Base-by-base conservation (phyloP, 2,113 vertebrate genomes). In the Scytalopus superciliaris region DNA sequence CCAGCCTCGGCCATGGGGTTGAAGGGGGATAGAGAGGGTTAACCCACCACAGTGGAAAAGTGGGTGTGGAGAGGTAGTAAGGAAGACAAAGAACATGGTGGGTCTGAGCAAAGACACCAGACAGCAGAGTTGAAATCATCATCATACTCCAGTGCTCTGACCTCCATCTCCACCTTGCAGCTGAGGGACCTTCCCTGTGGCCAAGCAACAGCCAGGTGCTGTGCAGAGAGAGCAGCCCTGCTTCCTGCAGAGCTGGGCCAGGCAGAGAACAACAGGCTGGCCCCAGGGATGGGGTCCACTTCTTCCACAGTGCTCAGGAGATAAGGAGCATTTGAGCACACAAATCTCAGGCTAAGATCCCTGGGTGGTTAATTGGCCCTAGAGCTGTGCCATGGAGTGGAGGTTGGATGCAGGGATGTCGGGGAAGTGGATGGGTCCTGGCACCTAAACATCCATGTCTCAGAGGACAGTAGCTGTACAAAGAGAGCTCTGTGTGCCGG, bases 41-140 rank as follows among this genome's bases (percentile, higher is more conserved):
- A 55, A 72, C 17, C 23, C 39, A 24, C 17, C 5, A 1, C 6
- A 18, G 30, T 37, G 37, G 30, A 56, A 76, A 57, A 42, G 19
- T 0, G 2, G 4, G 2, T 23, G 19, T 14, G 16, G 39, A n/a
- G 60, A 79, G 15, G 33, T 9, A 42, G 21, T 15, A 30, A 0
- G 15, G 30, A 69, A 60, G 53, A 27, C 21, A 25, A 39, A 9
- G 59, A 81, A 17, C 12, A 0, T 2, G 22, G 31, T 47, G 44
- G 47, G 35, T 49, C 39, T 78, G 60, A 75, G 70, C 35, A 33
- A 64, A 47, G 64, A 9, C 2, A 1, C 12, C 21, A 21, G 19
- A 52, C 37, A 64, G n/a, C 13, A 30, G 64, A 19, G 19, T 2
- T 33, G 79, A 56, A 75, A 55, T 19, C 8, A 8, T 14, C 5